Percentiles rank a stretch among this genome's conserved stretches.
phyloP scores from a whole-genome alignment of 1,140 invertebrate genomes.

The Penaeus chinensis region DNA sequence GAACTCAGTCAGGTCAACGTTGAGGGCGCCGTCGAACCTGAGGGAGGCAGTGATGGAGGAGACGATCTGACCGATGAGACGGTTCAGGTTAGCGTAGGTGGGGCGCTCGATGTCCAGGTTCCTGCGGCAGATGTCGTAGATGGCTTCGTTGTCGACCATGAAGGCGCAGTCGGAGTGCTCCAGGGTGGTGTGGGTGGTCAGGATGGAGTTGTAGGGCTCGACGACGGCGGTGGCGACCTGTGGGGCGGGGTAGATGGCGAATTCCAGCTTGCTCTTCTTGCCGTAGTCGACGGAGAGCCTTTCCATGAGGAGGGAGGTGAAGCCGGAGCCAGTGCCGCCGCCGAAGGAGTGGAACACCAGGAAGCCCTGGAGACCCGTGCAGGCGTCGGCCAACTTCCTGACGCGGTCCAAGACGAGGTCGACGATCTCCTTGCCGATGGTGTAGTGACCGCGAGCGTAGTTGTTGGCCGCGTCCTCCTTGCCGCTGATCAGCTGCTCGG shows the following conservation, averaged over 20 bases:
- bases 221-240: conserved; percentile 55
- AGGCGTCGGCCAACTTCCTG: conserved; percentile 53
- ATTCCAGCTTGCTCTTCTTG: conserved; percentile 58
- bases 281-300: conserved; percentile 56
- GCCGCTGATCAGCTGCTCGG: conserved; percentile 57
- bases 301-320: conserved; percentile 57
- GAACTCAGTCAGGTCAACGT: conserved; percentile 55
- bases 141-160: conserved; percentile 60
- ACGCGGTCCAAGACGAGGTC: conserved; percentile 54
- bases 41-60: conserved; percentile 57
- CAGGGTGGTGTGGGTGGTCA: conserved; percentile 57
- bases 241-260: conserved; percentile 55
- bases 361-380: conserved; percentile 56
- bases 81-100: conserved; percentile 55
- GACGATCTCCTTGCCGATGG: conserved; percentile 58
- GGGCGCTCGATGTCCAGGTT: conserved; percentile 56
- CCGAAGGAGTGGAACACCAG: conserved; percentile 59
- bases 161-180: conserved; percentile 60
- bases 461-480: conserved; percentile 60
- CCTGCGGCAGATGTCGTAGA: conserved; percentile 59
- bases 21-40: conserved; percentile 55
- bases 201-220: conserved; percentile 58
- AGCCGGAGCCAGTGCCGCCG: conserved; percentile 56
- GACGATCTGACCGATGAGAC: conserved; percentile 56
- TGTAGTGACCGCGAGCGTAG: conserved; percentile 57